Conservation (phyloP, 2,113 vertebrate genomes). For the Camelus dromedarius region DNA sequence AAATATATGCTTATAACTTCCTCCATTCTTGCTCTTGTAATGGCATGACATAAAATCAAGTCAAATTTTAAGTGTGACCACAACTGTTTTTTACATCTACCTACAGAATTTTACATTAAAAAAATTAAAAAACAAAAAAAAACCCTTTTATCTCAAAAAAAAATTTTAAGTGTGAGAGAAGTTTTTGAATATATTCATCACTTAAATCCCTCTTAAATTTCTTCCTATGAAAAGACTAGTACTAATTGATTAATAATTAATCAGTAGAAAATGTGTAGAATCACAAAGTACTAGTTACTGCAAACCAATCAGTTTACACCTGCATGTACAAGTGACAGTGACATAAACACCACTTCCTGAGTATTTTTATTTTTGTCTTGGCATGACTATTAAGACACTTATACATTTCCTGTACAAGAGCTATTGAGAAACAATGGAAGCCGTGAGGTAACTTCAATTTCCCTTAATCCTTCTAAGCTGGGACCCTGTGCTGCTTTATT, state of each 20-base stretch:
- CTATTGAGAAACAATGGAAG: background rate
- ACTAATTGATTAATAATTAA: background rate
- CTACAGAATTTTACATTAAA: too few relatives aligned
- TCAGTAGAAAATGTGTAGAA: background rate
- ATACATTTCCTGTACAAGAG: background rate
- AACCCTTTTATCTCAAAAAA: too few relatives aligned
- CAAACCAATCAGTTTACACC: background rate
- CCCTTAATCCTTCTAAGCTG: background rate
- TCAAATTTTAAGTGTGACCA: background rate
- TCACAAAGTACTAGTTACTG: background rate
- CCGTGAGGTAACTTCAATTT: background rate
- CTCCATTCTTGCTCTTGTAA: background rate
- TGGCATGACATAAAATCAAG: background rate
- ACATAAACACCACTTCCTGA: background rate
- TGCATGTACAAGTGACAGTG: background rate
- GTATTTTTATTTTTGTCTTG: background rate
- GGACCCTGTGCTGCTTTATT: background rate
- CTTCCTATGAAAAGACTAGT: background rate
- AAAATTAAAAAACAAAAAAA: too few relatives aligned
- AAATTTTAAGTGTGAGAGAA: background rate
- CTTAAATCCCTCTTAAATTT: background rate
- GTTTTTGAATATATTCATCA: background rate
- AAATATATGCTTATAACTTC: background rate
- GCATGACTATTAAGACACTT: background rate
- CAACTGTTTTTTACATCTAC: too few relatives aligned